phyloP scores from a whole-genome alignment of 2,888 invertebrate species.

The Drosophila helvetica region DNA sequence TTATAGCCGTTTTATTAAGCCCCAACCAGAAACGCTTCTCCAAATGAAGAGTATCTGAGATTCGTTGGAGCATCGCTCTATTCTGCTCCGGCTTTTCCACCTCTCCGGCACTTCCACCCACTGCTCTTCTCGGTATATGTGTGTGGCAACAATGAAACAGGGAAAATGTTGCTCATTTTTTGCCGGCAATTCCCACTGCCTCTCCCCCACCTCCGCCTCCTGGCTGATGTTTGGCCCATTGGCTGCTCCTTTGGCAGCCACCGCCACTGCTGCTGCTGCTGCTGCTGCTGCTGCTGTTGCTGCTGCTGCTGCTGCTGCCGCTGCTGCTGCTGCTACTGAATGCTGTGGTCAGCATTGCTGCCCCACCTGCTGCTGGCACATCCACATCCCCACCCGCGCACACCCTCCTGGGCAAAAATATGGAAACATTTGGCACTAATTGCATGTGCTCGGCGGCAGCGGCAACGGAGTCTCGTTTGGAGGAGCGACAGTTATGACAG shows the following conservation, averaged over 20 bases:
- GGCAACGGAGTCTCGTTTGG: slow-evolving; percentile 32
- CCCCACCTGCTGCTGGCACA: slow-evolving; percentile 18
- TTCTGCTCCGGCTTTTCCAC: background rate
- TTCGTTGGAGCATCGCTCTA: background rate
- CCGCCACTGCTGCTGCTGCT: slow-evolving; percentile 26
- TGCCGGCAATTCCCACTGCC: slow-evolving; percentile 22
- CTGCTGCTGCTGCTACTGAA: slow-evolving; percentile 49
- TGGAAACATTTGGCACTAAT: slow-evolving; percentile 83
- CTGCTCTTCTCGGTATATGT: slow-evolving; percentile 29
- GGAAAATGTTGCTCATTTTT: slow-evolving; percentile 73
- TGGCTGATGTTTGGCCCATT: slow-evolving; percentile 66
- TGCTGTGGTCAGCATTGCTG: slow-evolving; percentile 65
- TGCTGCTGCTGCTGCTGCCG: slow-evolving; percentile 46
- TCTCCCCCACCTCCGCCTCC: slow-evolving; percentile 3
- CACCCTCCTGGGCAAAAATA: slow-evolving; percentile 67
- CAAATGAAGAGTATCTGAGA: background rate
- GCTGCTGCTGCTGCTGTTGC: slow-evolving; percentile 57
- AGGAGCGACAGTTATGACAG: slow-evolving; percentile 78
- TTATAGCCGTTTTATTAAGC: too few species aligned
- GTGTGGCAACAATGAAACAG: slow-evolving; percentile 72
- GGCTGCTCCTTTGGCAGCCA: slow-evolving; percentile 46
- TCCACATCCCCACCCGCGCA: background rate
- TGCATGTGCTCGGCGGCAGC: slow-evolving; percentile 74
- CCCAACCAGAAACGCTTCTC: too few species aligned
- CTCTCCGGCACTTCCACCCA: slow-evolving; percentile 1